These are phyloP conservation scores for Heliangelus exortis DNA, from an alignment of 2,797 vertebrate species.

Conservation along the genomic window DNA sequence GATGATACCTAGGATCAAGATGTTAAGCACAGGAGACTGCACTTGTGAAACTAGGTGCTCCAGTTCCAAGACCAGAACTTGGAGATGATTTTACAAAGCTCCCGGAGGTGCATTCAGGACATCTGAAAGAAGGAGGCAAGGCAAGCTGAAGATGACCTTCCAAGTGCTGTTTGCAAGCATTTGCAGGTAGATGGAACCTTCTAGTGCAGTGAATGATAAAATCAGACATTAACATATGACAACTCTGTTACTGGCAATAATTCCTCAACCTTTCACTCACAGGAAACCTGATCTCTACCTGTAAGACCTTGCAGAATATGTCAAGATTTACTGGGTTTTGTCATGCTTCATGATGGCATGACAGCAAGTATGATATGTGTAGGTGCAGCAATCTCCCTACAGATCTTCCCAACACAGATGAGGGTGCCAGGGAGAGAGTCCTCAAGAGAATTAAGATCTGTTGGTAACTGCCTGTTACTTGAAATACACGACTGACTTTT, in stretches of 20 bases:
- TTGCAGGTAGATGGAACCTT: not conserved
- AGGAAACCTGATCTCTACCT: not conserved
- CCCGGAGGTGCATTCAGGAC: not conserved
- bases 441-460: not conserved
- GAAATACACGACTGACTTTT: not conserved
- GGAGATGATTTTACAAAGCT: not conserved
- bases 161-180: not conserved
- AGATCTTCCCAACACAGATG: not conserved
- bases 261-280: not conserved
- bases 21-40: not conserved
- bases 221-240: not conserved
- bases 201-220: not conserved
- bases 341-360: not conserved
- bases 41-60: not conserved
- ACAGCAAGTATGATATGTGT: accelerated
- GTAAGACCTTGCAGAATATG: not conserved
- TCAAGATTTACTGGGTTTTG: not conserved
- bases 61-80: not conserved
- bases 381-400: not conserved
- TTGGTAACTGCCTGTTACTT: not conserved
- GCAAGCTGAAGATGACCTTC: not conserved
- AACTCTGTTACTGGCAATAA: not conserved
- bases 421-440: not conserved
- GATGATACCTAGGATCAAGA: not conserved
- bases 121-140: not conserved